Conservation (phyloP, 2,797 vertebrate genomes). For the Sphenopsis melanotis region DNA sequence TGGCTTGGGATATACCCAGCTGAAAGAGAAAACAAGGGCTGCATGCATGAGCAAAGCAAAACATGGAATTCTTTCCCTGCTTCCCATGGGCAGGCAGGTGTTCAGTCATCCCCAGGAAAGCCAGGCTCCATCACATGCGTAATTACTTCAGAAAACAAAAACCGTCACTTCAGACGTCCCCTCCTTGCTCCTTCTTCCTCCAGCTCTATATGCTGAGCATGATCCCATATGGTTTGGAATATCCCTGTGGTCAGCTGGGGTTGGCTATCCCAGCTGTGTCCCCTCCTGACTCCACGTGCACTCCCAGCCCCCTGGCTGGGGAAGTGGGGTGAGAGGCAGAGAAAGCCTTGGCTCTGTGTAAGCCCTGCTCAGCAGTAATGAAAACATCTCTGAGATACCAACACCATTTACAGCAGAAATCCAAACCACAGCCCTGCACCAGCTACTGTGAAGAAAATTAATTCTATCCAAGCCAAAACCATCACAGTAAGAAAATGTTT, state of each 20-base stretch:
- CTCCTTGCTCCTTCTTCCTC: neutral
- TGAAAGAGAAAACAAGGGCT: neutral
- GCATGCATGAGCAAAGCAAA: fast-evolving
- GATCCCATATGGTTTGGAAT: neutral
- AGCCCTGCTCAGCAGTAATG: fast-evolving
- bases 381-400: neutral
- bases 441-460: neutral
- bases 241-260: neutral
- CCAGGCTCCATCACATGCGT: neutral
- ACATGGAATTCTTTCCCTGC: neutral
- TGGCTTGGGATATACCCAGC: neutral
- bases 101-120: neutral
- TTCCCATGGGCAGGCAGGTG: neutral
- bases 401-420: neutral
- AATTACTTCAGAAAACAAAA: fast-evolving
- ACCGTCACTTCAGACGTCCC: neutral
- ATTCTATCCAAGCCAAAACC: neutral
- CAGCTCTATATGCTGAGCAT: neutral
- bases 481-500: neutral
- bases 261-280: neutral
- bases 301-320: fast-evolving
- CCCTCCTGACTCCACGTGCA: neutral
- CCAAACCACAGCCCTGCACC: neutral
- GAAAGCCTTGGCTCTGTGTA: neutral
- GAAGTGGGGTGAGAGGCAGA: neutral